Base-by-base conservation (phyloP, 1,140 invertebrate genomes). In the Drosophila tristis region DNA sequence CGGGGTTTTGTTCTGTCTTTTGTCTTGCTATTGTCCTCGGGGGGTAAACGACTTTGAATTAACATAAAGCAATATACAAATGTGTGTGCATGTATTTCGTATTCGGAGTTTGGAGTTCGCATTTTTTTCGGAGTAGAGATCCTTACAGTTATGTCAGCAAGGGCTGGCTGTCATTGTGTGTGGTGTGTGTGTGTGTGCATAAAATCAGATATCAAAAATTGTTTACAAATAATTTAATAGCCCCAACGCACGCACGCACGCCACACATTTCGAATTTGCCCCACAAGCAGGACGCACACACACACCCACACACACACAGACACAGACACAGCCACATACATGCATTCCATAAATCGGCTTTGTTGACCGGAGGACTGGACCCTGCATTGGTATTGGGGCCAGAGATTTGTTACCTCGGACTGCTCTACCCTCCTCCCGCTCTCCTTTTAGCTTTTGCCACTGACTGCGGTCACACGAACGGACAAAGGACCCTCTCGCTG, bases 141-240 rank as follows among this genome's bases (percentile, higher is more conserved):
- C 29, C 56, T 60, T 44, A 64, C 68, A 77, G 81, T 77, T 85
- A 77, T 85, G 80, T 74, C 77, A 74, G 61, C 42, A 26, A 7
- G 54, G 35, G 11, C 11, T 13, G 4, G 35, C 11, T 5, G 9
- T 39, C 48, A 57, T 44, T 50, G 11, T 47, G 23, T 42, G 44
- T 31, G 25, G 15, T 42, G 55, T 48, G 56, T 47, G 42, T 58
- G 56, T 54, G 29, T 77, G 77, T 74, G 81, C 82, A 82, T 89
- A 89, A 89, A 87, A 87, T 87, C 84, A 87, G 84, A 87, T 87
- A 87, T 87, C 84, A 87, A 87, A 87, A 87, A 87, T 87, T 84
- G 79, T 87, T 89, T 87, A 87, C 84, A 89, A 87, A 87, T 89
- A 87, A 87, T 87, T 87, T 89, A 87, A 87, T 87, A 84, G 84